Conservation (phyloP, 2,888 invertebrate species). For the Drosophila monieri region DNA sequence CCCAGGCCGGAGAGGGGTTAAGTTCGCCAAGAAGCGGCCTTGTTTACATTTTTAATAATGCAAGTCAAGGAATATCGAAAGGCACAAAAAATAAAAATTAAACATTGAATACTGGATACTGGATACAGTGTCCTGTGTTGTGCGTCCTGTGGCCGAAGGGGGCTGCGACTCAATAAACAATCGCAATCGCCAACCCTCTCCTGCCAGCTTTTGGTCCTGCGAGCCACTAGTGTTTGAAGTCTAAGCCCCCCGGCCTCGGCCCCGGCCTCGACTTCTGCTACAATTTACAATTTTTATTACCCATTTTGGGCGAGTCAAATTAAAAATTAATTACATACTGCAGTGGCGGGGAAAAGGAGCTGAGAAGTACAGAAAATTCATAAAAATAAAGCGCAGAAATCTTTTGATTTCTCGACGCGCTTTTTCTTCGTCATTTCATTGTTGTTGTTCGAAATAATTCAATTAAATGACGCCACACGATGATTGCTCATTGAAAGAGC, state of each 20-base stretch:
- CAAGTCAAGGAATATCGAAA: slow-evolving; percentile 43
- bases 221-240: slow-evolving; percentile 27
- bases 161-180: slow-evolving; percentile 18
- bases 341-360: slow-evolving; percentile 11
- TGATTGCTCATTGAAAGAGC: slow-evolving; percentile 18
- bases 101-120: slow-evolving; percentile 51
- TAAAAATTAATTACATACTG: slow-evolving; percentile 73
- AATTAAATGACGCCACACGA: slow-evolving; percentile 74
- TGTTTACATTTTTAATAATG: slow-evolving; percentile 64
- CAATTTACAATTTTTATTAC: slow-evolving; percentile 75
- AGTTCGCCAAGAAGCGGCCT: slow-evolving; percentile 19
- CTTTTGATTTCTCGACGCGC: slow-evolving; percentile 67
- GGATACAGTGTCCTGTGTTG: neutral
- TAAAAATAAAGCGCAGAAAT: slow-evolving; percentile 50
- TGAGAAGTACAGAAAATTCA: slow-evolving; percentile 23
- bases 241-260: slow-evolving; percentile 6
- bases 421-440: slow-evolving; percentile 28
- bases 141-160: neutral
- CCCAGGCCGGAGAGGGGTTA: slow-evolving; percentile 5
- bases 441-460: slow-evolving; percentile 70
- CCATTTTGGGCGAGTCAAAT: slow-evolving; percentile 73
- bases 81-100: slow-evolving; percentile 54
- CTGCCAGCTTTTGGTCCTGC: neutral
- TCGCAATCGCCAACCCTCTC: slow-evolving; percentile 1
- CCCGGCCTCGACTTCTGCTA: slow-evolving; percentile 23